These are phyloP conservation scores for Alviniconcha strummeri DNA, from an alignment of 2,888 invertebrate genomes.

Conservation along the genomic window DNA sequence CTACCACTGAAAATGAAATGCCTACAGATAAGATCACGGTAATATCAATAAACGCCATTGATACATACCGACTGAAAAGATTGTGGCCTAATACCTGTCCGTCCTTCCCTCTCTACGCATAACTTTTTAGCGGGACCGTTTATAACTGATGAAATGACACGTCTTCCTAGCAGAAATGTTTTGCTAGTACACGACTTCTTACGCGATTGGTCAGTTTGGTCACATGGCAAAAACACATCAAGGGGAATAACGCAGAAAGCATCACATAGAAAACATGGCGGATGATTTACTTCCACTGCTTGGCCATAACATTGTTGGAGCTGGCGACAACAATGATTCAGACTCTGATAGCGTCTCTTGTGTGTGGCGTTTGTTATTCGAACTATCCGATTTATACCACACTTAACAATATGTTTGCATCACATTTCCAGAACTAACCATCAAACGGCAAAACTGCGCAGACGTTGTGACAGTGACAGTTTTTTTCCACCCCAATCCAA, in stretches of 20 bases:
- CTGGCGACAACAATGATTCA: constrained; percentile 44
- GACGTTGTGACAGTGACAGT: neutral
- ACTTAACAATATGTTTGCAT: constrained; percentile 3
- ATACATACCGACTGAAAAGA: no score
- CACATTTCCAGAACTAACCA: neutral
- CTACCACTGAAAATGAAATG: no score
- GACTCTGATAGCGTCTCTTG: constrained; percentile 45
- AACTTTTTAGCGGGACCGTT: no score
- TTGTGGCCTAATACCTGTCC: no score
- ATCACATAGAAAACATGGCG: constrained; percentile 47
- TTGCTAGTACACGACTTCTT: constrained; percentile 51
- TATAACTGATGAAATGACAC: neutral
- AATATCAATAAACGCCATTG: no score
- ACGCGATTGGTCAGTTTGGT: constrained; percentile 49
- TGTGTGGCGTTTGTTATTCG: constrained; percentile 16
- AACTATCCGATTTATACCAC: neutral
- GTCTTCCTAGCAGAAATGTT: constrained; percentile 12
- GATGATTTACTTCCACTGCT: constrained; percentile 64
- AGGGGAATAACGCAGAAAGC: neutral
- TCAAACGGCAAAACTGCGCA: neutral
- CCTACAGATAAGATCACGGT: no score
- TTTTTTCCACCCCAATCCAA: neutral
- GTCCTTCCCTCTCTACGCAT: no score
- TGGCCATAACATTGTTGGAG: constrained; percentile 48
- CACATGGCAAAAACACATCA: constrained; percentile 12